Evolutionary conservation across 2,113 vertebrate genomes (phyloP), one percentile per base, ranked within the genome.

Genomic region (Dasyurus viverrinus): DNA sequence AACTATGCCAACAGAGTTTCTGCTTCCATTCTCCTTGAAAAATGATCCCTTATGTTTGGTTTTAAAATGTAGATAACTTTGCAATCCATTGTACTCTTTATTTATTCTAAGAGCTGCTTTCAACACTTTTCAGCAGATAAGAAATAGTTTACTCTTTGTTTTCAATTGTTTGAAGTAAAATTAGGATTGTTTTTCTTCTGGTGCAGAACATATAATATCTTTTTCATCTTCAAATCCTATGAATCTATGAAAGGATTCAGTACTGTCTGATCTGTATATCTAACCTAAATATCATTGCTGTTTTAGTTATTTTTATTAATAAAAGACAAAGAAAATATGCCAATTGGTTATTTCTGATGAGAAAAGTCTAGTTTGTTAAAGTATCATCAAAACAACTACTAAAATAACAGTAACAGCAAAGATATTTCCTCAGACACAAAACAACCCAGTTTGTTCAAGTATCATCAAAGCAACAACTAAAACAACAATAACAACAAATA

Each of bases 1-100:
- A 76, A 50, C 91, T 84, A 14, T 84, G 50, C 93, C 89, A 94
- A 30, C 53, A 11, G 89, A 48, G 92, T 50, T 96, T 95, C 93
- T 95, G 19, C 92, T 93, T 93, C 19, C 53, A 53, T 36, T 93
- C 90, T 93, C 12, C 47, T 60, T 96, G n/a, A 92, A 94, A 96
- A 94, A 53, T 90, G 92, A 93, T 92, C 92, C 10, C 53, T 36
- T 30, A 53, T 8, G 53, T 76, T 93, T 95, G 12, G 57, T 76
- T 91, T 93, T 90, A 92, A 91, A 60, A 5, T 91, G 14, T 48
- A 50, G 76, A 10, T 57, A 24, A 36, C 94, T 7, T 27, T 54
- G 53, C 36, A 60, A 84, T 46, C 52, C 57, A 16, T 90, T 16
- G 11, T 30, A 30, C 8, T 27, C 60, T 48, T 93, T 91, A 54